Percentiles rank a stretch among this genome's conserved stretches.
These are phyloP conservation scores for Brachyhypopomus occidentalis DNA, from an alignment of 2,113 vertebrate species.

Conservation along the genomic window DNA sequence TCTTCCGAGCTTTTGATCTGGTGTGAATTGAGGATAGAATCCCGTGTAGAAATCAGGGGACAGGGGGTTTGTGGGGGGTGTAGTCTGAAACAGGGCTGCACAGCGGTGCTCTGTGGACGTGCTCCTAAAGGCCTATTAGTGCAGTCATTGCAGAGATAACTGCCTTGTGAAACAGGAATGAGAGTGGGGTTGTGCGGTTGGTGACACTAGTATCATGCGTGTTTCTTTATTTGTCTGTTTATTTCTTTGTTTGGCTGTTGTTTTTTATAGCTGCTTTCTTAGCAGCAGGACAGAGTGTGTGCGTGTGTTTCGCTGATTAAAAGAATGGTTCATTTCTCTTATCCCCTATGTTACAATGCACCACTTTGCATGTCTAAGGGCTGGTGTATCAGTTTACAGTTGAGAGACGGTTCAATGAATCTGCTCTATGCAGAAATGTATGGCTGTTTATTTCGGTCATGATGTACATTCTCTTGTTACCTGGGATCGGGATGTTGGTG, in stretches of 20 bases:
- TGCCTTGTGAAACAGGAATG: background rate
- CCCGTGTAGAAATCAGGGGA: background rate
- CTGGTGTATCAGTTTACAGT: background rate
- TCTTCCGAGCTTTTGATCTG: background rate
- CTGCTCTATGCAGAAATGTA: background rate
- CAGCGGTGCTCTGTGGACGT: background rate
- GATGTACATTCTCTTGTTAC: background rate
- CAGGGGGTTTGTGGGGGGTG: no score
- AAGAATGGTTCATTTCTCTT: background rate
- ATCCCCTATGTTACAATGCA: background rate
- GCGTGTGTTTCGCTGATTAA: background rate
- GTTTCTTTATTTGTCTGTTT: no score
- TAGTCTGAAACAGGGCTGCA: background rate
- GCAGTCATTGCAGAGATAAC: background rate
- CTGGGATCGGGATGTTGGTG: background rate
- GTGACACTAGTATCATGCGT: background rate
- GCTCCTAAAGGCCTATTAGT: background rate
- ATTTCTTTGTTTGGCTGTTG: background rate
- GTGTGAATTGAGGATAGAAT: background rate
- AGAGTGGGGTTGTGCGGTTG: background rate
- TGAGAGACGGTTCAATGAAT: background rate
- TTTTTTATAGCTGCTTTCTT: background rate
- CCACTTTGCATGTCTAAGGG: background rate
- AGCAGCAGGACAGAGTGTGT: slow-evolving; percentile 11
- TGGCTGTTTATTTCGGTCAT: background rate